phyloP scores from a whole-genome alignment of 2,113 vertebrate genomes.

The Microcebus tavaratra region DNA sequence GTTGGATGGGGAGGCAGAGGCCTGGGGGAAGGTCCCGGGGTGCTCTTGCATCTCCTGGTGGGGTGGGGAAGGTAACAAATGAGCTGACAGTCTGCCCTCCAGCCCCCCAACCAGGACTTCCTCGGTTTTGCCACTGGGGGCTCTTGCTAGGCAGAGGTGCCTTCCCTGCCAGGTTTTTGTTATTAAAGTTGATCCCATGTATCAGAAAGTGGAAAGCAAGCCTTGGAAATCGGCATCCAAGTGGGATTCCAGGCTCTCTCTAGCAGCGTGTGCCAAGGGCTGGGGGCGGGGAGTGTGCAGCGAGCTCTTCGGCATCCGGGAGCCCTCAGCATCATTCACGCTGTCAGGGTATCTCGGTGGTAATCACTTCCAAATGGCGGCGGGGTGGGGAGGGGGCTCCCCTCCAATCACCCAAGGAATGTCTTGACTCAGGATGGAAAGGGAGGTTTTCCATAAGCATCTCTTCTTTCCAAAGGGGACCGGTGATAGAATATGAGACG shows the following conservation, averaged over 20 bases:
- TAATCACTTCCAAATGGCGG: constrained; percentile 80
- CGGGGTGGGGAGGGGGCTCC: constrained; percentile 1
- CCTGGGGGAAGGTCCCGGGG: neutral
- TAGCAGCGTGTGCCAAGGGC: constrained; percentile 56
- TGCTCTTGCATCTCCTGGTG: neutral
- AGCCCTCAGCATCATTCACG: constrained; percentile 69
- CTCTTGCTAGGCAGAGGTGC: constrained; percentile 60
- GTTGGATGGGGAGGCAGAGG: neutral
- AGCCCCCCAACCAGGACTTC: constrained; percentile 14
- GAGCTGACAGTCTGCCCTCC: constrained; percentile 37
- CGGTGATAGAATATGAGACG: constrained; percentile 25
- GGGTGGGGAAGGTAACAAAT: neutral
- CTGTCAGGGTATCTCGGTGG: constrained; percentile 69
- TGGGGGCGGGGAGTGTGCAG: constrained; percentile 40
- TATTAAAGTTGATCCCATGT: constrained; percentile 76
- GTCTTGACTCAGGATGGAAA: constrained; percentile 65
- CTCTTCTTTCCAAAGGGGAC: constrained; percentile 65
- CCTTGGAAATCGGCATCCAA: constrained; percentile 64
- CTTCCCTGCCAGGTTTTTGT: constrained; percentile 76
- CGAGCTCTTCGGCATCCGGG: constrained; percentile 37
- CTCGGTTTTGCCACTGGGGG: constrained; percentile 64
- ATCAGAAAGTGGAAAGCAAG: constrained; percentile 72
- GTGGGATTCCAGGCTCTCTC: constrained; percentile 54
- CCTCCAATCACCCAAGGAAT: constrained; percentile 68
- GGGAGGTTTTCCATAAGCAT: constrained; percentile 66